Evolutionary conservation across 1,140 invertebrate species (phyloP).

Genomic region (Myzus persicae): DNA sequence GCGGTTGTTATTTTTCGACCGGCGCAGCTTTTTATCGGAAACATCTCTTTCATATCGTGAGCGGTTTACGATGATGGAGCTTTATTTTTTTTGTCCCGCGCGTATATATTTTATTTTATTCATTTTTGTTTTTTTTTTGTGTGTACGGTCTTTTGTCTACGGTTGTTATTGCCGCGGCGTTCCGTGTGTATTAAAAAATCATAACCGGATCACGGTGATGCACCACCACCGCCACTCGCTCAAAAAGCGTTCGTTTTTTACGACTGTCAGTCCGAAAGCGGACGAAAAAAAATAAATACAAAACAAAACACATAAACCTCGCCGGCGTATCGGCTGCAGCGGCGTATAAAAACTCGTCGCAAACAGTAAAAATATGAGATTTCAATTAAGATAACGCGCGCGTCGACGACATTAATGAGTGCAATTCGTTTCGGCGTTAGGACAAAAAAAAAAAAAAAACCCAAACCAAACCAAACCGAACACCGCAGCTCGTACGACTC

Average conservation of each 20-base stretch:
- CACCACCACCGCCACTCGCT: background rate
- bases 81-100: slow-evolving; percentile 16
- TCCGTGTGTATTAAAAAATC: slow-evolving; percentile 54
- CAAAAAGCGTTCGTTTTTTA: slow-evolving; percentile 25
- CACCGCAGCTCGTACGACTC: background rate
- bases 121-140: background rate
- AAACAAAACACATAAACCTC: slow-evolving; percentile 48
- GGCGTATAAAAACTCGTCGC: slow-evolving; percentile 19
- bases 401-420: slow-evolving; percentile 54
- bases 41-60: slow-evolving; percentile 2
- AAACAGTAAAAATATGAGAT: slow-evolving; percentile 56
- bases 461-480: background rate
- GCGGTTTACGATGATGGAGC: background rate
- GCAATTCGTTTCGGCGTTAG: slow-evolving; percentile 47
- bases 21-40: slow-evolving; percentile 40
- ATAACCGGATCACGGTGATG: slow-evolving; percentile 31
- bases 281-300: background rate
- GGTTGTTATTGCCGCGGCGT: background rate
- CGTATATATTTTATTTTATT: slow-evolving; percentile 6
- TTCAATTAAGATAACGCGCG: slow-evolving; percentile 56
- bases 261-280: slow-evolving; percentile 33
- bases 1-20: slow-evolving; percentile 31
- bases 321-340: background rate
- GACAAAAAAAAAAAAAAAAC: slow-evolving; percentile 15
- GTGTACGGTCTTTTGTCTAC: slow-evolving; percentile 10